These are phyloP conservation scores for Eospalax fontanierii DNA, from an alignment of 2,797 vertebrate genomes.

Conservation along the genomic window DNA sequence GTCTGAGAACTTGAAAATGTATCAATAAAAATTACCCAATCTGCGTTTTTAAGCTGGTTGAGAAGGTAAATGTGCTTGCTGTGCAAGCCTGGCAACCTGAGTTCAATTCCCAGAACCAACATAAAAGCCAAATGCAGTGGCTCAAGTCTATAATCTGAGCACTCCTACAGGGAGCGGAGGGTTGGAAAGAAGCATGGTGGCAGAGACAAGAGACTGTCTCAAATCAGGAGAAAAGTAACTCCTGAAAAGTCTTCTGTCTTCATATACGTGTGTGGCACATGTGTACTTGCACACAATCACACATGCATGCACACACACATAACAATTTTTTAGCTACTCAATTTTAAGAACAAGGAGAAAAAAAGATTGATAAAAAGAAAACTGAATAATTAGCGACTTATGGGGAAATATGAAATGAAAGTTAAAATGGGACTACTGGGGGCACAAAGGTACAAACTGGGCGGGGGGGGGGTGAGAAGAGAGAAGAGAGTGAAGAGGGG, in stretches of 20 bases:
- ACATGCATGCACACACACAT: no score
- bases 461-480: background rate
- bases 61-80: background rate
- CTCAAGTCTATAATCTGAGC: background rate
- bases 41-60: background rate
- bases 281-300: no score
- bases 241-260: background rate
- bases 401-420: background rate
- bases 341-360: background rate
- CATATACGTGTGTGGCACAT: no score
- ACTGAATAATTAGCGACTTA: background rate
- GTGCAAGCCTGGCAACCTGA: background rate
- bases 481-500: background rate
- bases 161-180: background rate
- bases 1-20: background rate
- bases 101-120: background rate
- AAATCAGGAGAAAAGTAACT: background rate
- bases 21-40: slow-evolving; percentile 44
- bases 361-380: background rate
- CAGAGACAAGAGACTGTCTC: background rate
- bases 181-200: background rate
- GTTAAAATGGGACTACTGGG: background rate
- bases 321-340: no score
- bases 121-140: background rate
- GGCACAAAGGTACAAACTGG: background rate